Percentiles rank a stretch among this genome's conserved stretches.
These are phyloP conservation scores for Aurelia sp. DNA, from an alignment of 30 jellyfish, hydroid and myxozoan species.

Conservation along the genomic window DNA sequence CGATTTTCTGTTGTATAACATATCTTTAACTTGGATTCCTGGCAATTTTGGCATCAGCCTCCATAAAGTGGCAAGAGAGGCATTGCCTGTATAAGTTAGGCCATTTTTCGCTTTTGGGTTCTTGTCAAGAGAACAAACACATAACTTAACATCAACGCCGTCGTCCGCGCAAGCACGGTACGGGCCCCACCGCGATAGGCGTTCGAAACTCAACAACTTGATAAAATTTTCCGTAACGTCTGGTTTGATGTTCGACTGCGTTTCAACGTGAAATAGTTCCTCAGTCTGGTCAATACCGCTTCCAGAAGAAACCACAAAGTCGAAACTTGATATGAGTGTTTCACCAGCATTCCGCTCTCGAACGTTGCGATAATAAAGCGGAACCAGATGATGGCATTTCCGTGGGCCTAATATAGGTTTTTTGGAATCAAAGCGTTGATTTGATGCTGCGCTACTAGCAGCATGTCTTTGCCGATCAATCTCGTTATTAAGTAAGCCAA, in stretches of 20 bases:
- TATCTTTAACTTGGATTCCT: slow-evolving; percentile 18
- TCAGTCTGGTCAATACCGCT: slow-evolving; percentile 48
- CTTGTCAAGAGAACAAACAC: slow-evolving; percentile 61
- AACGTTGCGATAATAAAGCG: slow-evolving; percentile 50
- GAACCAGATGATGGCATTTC: slow-evolving; percentile 65
- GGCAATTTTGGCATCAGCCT: slow-evolving; percentile 35
- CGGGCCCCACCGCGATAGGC: slow-evolving; percentile 68
- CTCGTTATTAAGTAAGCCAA: slow-evolving; percentile 74
- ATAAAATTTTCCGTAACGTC: slow-evolving; percentile 10
- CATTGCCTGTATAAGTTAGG: neutral
- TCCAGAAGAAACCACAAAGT: slow-evolving; percentile 64
- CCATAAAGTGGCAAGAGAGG: slow-evolving; percentile 7
- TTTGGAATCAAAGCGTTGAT: neutral
- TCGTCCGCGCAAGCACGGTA: slow-evolving; percentile 72
- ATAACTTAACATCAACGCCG: slow-evolving; percentile 53
- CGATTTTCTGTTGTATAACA: slow-evolving; percentile 18
- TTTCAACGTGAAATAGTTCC: slow-evolving; percentile 79
- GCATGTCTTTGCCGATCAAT: slow-evolving; percentile 50
- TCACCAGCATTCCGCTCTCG: slow-evolving; percentile 73
- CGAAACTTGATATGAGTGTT: slow-evolving; percentile 53
- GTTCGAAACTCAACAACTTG: slow-evolving; percentile 71
- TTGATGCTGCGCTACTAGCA: neutral
- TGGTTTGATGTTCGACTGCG: slow-evolving; percentile 54
- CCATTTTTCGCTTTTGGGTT: slow-evolving; percentile 3
- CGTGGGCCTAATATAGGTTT: neutral